A percentile compares a stretch with the other conserved stretches of the same genome.
Evolutionary conservation across 2,113 vertebrate genomes (phyloP).

Genomic region (Prietella phreatophila): DNA sequence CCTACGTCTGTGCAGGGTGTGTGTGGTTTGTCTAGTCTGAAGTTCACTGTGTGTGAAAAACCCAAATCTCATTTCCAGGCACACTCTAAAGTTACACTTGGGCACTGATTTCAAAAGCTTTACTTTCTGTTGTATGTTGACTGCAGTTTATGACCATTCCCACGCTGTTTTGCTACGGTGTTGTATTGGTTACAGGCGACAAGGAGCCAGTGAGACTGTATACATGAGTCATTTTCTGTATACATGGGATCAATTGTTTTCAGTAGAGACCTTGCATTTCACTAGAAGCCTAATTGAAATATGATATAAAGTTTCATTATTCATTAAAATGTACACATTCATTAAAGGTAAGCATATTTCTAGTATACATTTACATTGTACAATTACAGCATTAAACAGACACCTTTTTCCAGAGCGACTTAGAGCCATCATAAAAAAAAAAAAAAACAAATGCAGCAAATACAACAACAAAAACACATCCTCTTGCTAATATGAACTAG

Average conservation of each 20-base stretch:
- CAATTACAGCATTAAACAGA: neutral
- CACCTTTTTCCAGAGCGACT: neutral
- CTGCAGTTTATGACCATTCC: conserved; percentile 38
- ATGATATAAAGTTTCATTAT: neutral
- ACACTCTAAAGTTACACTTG: conserved; percentile 40
- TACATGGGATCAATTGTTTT: neutral
- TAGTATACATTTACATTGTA: neutral
- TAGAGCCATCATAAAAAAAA: neutral
- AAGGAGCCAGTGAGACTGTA: conserved; percentile 24
- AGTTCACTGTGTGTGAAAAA: conserved; percentile 6
- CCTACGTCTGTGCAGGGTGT: conserved; percentile 25
- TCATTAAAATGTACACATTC: neutral
- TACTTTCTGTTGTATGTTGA: conserved; percentile 28
- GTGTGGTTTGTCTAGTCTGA: conserved; percentile 28
- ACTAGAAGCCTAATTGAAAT: neutral
- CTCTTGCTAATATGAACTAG: neutral
- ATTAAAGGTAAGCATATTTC: neutral
- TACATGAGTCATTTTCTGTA: conserved; percentile 9
- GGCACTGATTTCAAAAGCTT: conserved; percentile 27
- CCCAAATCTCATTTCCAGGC: conserved; percentile 47
- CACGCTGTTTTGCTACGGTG: conserved; percentile 35
- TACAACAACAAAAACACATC: neutral
- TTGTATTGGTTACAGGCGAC: conserved; percentile 49
- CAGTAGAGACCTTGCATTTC: neutral
- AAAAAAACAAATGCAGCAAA: neutral